phyloP scores from a whole-genome alignment of 2,888 invertebrate species.

The Cryptocheilus praepositus region DNA sequence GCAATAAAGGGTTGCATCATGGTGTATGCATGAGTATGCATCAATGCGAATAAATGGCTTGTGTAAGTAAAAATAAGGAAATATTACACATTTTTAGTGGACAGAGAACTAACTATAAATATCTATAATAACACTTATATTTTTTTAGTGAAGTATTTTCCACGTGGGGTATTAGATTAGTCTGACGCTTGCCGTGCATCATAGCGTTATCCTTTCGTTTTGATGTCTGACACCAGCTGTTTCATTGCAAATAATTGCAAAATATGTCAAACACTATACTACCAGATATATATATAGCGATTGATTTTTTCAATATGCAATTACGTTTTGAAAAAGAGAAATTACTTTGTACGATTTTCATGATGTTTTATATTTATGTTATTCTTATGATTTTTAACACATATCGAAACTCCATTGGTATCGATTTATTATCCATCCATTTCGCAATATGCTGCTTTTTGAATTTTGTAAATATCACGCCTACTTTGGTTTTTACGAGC shows the following conservation, averaged over 20 bases:
- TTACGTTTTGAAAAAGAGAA: slow-evolving; percentile 11
- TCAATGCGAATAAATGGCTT: slow-evolving; percentile 29
- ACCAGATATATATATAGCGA: slow-evolving; percentile 21
- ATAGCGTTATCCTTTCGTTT: slow-evolving; percentile 26
- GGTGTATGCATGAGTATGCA: slow-evolving; percentile 18
- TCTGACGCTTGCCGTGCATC: slow-evolving; percentile 27
- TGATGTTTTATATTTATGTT: slow-evolving; percentile 30
- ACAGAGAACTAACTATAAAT: slow-evolving; percentile 31
- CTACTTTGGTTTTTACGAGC: slow-evolving; percentile 12
- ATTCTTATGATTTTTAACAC: slow-evolving; percentile 33
- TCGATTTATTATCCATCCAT: slow-evolving; percentile 27
- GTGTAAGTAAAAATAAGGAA: slow-evolving; percentile 29
- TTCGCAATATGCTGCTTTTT: slow-evolving; percentile 28
- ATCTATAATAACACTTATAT: slow-evolving; percentile 27
- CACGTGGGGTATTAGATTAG: slow-evolving; percentile 22
- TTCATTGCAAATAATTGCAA: slow-evolving; percentile 31
- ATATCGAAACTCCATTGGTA: slow-evolving; percentile 25
- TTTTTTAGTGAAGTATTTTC: slow-evolving; percentile 26
- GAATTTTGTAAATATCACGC: slow-evolving; percentile 1
- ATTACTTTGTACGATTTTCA: slow-evolving; percentile 13
- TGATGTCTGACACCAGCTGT: slow-evolving; percentile 19
- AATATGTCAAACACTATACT: slow-evolving; percentile 27
- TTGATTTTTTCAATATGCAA: background rate
- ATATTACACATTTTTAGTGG: slow-evolving; percentile 30
- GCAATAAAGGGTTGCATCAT: slow-evolving; percentile 21